phyloP scores from a whole-genome alignment of 2,888 invertebrate species.

The Creontiades dilutus region DNA sequence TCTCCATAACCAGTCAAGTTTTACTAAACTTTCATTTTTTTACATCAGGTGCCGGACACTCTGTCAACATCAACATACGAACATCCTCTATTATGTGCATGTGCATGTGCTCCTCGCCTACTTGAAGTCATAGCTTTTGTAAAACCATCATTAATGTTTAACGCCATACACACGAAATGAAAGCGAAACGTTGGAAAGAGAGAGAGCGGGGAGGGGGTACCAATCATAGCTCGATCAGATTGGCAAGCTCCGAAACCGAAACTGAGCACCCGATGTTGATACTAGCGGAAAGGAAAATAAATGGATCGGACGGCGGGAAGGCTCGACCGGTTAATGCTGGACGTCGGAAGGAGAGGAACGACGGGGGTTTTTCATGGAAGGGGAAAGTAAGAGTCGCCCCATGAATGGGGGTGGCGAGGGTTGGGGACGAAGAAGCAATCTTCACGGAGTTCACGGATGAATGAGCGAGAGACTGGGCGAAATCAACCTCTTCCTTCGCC shows the following conservation, averaged over 20 bases:
- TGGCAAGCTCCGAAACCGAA: neutral
- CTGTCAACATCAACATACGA: no score
- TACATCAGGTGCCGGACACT: no score
- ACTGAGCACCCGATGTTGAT: neutral
- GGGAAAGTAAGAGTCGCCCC: neutral
- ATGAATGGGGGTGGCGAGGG: neutral
- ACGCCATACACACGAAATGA: no score
- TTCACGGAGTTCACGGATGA: constrained; percentile 12
- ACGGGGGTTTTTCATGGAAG: neutral
- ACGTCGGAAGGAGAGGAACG: neutral
- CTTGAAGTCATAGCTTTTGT: no score
- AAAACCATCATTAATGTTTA: no score
- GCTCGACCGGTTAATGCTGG: neutral
- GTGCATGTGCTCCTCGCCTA: no score
- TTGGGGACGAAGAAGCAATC: constrained; percentile 21
- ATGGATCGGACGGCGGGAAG: neutral
- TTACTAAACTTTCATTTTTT: no score
- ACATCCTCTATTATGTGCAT: no score
- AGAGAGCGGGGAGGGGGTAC: neutral
- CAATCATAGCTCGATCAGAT: neutral
- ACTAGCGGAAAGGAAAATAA: neutral
- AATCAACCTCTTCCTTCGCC: neutral
- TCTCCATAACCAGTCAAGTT: no score
- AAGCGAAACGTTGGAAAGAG: no score
- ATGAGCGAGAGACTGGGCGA: constrained; percentile 7